Evolutionary conservation across 2,113 vertebrate genomes (phyloP), one percentile per base, ranked within the genome.

Genomic region (Pluvialis apricaria): DNA sequence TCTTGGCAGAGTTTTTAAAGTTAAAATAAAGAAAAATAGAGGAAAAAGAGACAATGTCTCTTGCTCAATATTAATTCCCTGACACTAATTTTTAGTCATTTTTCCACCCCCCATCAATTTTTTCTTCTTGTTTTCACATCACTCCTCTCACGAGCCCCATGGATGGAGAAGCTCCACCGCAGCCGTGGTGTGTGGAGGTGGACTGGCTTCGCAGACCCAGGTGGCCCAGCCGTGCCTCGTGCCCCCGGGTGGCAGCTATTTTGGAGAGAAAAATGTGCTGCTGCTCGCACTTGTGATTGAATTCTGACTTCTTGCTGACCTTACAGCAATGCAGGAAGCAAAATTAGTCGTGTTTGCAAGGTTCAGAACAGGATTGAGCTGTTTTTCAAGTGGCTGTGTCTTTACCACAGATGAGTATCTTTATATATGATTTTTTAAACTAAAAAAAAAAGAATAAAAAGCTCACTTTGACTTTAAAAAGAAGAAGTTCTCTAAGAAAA

Each of bases 171-270:
- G 15, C 36, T 78, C 34, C 28, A 49, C 20, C 38, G 19, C 42
- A 55, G 84, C n/a, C 4, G 2, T 13, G 22, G 28, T 69, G 26
- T 2, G 0, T 57, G 55, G 57, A 54, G 62, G 10, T 31, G 10
- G n/a, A 15, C 38, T 84, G 3, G 3, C n/a, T 84, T 91, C 4
- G 21, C 58, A 71, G 57, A 60, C 25, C n/a, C 0, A 0, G 6
- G 38, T 75, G 83, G 42, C 55, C 58, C 13, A 86, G 85, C 76
- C 4, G 1, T 42, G 32, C 47, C n/a, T 66, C 0, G 0, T 86
- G 69, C 11, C 54, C 52, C 45, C 0, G 55, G 36, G 29, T 88
- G 49, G 28, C 79, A 90, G 86, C 88, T 81, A 8, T 95, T 96
- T 44, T 38, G 34, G 70, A 80, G 66, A 86, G 82, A 69, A 93